Conservation (phyloP, 2,113 vertebrate species). For the Fregetta grallaria region DNA sequence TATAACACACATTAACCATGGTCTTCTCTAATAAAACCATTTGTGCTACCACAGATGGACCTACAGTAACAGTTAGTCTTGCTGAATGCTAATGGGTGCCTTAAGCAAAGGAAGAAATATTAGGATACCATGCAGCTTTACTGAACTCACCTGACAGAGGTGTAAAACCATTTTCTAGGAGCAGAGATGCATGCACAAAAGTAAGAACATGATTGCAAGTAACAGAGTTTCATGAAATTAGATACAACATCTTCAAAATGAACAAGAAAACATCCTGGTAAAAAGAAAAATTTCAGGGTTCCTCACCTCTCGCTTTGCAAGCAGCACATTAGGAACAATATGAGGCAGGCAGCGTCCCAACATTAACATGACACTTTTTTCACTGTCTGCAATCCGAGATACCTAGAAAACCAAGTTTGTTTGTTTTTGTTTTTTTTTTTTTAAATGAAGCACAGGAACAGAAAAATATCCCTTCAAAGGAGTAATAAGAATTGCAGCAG, state of each 20-base stretch:
- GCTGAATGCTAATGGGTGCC: constrained; percentile 63
- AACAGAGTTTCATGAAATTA: constrained; percentile 74
- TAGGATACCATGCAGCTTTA: constrained; percentile 80
- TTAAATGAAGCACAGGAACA: neutral
- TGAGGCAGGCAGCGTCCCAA: constrained; percentile 96
- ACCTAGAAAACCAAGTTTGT: constrained; percentile 77
- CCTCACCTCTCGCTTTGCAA: constrained; percentile 97
- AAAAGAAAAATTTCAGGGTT: neutral
- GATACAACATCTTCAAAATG: constrained; percentile 61
- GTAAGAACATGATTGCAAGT: constrained; percentile 90
- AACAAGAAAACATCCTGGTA: neutral
- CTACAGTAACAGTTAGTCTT: constrained; percentile 72
- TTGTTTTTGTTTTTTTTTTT: neutral
- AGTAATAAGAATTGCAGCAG: neutral
- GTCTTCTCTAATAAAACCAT: neutral
- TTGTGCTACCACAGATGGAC: constrained; percentile 54
- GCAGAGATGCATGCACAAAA: constrained; percentile 94
- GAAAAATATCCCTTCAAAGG: neutral
- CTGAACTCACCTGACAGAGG: constrained; percentile 97
- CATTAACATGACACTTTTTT: constrained; percentile 96
- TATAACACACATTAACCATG: neutral
- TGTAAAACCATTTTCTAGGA: constrained; percentile 98
- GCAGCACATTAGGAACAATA: constrained; percentile 96
- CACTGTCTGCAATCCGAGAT: constrained; percentile 95
- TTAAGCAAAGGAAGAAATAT: constrained; percentile 61